Percentiles rank a stretch among this genome's conserved stretches.
Conservation (phyloP, 2,797 vertebrate genomes). For the Argya squamiceps region DNA sequence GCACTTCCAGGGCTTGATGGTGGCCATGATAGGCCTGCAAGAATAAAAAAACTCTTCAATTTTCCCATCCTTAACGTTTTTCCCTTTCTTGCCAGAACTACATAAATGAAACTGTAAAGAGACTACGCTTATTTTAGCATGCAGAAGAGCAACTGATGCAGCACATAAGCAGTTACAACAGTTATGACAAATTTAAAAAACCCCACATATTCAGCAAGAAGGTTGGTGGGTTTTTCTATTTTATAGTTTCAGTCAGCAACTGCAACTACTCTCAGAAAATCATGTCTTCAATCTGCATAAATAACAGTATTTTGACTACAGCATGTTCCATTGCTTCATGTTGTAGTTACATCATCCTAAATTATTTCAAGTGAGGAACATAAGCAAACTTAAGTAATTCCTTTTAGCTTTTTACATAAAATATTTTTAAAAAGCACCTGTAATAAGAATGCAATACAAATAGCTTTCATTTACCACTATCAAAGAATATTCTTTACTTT, state of each 20-base stretch:
- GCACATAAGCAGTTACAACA: background rate
- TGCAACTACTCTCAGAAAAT: background rate
- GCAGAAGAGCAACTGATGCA: background rate
- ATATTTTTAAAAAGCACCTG: background rate
- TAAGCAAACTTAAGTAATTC: background rate
- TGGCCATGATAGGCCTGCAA: slow-evolving; percentile 95
- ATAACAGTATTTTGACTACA: background rate
- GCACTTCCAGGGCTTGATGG: slow-evolving; percentile 94
- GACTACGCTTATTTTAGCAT: background rate
- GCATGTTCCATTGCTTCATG: background rate
- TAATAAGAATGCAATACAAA: background rate
- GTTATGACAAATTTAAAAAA: fast-evolving
- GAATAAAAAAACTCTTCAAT: background rate
- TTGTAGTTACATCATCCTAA: background rate
- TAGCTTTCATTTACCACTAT: background rate
- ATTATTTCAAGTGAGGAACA: background rate
- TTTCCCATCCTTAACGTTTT: background rate
- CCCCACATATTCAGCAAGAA: background rate
- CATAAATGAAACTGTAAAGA: background rate
- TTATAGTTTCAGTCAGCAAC: background rate
- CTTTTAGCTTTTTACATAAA: background rate
- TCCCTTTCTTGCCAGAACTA: background rate
- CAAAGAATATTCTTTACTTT: background rate
- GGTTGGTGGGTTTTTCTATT: background rate
- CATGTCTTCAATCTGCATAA: background rate